phyloP scores from a whole-genome alignment of 2,797 vertebrate genomes.

The Mallotus villosus region DNA sequence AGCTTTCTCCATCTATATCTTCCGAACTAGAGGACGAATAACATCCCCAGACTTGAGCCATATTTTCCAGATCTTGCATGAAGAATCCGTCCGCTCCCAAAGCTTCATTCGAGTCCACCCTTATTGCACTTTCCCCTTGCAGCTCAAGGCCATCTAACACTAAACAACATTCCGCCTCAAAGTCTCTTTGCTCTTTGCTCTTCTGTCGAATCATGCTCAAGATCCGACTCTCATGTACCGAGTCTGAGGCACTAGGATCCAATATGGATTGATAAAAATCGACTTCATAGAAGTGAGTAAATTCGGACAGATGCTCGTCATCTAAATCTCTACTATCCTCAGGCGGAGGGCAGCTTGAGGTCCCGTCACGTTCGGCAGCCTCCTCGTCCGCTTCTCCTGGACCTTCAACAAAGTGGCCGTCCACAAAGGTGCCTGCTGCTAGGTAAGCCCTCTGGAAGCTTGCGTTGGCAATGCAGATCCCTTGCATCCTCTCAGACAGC shows the following conservation, averaged over 20 bases:
- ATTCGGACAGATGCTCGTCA: conserved; percentile 99
- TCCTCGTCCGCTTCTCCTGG: conserved; percentile 88
- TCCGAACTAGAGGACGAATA: conserved; percentile 95
- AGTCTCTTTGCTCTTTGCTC: conserved; percentile 89
- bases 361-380: conserved; percentile 86
- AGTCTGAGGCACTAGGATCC: conserved; percentile 99
- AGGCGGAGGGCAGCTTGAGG: conserved; percentile 90
- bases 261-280: conserved; percentile 99
- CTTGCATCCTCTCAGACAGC: conserved; percentile 87
- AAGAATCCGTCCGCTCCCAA: conserved; percentile 88
- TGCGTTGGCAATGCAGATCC: conserved; percentile 88
- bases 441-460: conserved; percentile 91
- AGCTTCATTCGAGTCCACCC: conserved; percentile 87
- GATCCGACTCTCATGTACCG: conserved; percentile 98
- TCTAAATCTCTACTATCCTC: conserved; percentile 93
- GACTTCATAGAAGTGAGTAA: conserved; percentile 99
- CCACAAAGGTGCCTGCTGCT: conserved; percentile 95
- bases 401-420: conserved; percentile 98
- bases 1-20: conserved; percentile 95
- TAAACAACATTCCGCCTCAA: conserved; percentile 97
- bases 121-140: conserved; percentile 99
- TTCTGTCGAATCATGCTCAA: conserved; percentile 99
- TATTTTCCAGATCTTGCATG: conserved; percentile 89
- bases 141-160: conserved; percentile 95
- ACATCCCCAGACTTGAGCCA: conserved; percentile 98